Evolutionary conservation across 2,113 vertebrate genomes (phyloP).

Genomic region (Camelus dromedarius): DNA sequence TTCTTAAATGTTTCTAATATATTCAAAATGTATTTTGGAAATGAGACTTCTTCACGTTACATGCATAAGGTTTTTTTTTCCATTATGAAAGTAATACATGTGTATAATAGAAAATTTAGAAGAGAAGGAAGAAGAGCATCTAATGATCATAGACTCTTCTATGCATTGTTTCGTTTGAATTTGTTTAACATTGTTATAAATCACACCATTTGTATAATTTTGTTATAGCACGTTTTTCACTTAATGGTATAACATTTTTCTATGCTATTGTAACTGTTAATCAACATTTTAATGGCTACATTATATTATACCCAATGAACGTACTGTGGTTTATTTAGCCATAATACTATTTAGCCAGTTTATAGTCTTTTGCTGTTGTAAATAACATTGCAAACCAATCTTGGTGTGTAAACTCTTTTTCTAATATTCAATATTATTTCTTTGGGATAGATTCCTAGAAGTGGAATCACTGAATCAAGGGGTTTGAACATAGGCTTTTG

Average conservation of each 20-base stretch:
- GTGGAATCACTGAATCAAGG: not conserved
- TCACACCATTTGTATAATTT: constrained; percentile 24
- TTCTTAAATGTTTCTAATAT: not conserved
- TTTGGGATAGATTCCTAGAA: not conserved
- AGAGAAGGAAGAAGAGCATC: not conserved
- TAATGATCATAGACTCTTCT: not conserved
- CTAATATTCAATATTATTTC: not conserved
- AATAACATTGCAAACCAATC: not conserved
- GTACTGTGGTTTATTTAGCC: not conserved
- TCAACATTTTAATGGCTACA: constrained; percentile 15
- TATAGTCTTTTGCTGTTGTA: constrained; percentile 34
- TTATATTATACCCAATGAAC: not conserved
- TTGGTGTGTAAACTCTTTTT: not conserved
- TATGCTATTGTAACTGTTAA: not conserved
- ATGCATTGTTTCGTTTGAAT: constrained; percentile 18
- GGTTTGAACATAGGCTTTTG: not conserved
- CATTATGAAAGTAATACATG: constrained; percentile 34
- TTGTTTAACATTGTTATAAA: constrained; percentile 10
- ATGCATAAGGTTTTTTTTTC: not conserved
- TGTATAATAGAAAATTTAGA: constrained; percentile 39
- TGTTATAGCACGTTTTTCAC: not conserved
- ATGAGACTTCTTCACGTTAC: not conserved
- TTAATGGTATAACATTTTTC: not conserved
- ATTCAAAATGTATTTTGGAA: not conserved
- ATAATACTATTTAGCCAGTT: not conserved